Percentiles rank a stretch among this genome's conserved stretches.
phyloP scores from a whole-genome alignment of 2,113 vertebrate genomes.

The Notothenia rossii region DNA sequence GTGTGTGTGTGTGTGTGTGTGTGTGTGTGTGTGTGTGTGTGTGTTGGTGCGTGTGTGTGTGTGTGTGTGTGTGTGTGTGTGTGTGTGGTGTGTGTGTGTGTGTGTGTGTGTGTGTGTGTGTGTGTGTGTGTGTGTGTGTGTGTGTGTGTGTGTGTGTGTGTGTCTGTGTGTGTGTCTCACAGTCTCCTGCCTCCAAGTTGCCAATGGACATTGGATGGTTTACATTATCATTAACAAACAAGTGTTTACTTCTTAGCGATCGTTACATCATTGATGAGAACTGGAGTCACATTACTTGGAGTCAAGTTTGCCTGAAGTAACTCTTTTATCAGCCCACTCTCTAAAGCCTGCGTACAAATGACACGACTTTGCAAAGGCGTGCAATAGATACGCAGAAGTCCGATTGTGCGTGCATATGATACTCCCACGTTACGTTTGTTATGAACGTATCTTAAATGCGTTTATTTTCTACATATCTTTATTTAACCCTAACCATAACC shows the following conservation, averaged over 20 bases:
- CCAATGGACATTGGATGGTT: background rate
- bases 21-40: constrained; percentile 3
- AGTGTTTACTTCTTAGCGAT: background rate
- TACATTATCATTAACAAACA: background rate
- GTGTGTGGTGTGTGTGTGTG: constrained; percentile 9
- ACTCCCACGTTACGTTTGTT: no score
- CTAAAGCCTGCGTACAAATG: no score
- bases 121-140: background rate
- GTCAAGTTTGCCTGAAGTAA: background rate
- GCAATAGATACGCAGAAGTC: no score
- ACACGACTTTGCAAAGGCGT: no score
- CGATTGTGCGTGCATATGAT: no score
- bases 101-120: background rate
- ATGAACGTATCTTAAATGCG: no score
- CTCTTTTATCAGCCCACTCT: background rate
- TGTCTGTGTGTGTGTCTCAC: constrained; percentile 6
- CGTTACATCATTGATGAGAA: background rate
- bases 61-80: no score
- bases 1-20: constrained; percentile 15
- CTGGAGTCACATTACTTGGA: background rate
- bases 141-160: background rate
- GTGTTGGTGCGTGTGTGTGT: no score
- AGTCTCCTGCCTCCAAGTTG: background rate
- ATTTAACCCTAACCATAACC: no score
- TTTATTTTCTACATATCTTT: no score